A percentile compares a stretch with the other conserved stretches of the same genome.
Evolutionary conservation across 2,888 invertebrate species (phyloP).

Genomic region (Andrena flavipes): DNA sequence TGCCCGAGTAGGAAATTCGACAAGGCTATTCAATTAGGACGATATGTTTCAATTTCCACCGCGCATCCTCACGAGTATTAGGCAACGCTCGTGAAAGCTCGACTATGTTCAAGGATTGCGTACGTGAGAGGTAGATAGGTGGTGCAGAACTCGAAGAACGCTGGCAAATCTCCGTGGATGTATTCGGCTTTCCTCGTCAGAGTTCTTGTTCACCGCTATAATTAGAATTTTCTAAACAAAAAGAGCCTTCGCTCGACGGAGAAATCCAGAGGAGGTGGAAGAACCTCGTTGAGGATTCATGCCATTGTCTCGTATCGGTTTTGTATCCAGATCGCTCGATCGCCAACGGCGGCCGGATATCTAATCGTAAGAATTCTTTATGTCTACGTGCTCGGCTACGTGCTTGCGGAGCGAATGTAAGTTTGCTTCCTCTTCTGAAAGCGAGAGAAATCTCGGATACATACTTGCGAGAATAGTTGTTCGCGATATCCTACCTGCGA

Average conservation of each 20-base stretch:
- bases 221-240: too few relatives aligned
- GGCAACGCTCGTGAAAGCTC: conserved; percentile 36
- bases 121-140: conserved; percentile 23
- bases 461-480: background rate
- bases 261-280: background rate
- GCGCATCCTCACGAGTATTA: conserved; percentile 31
- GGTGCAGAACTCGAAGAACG: conserved; percentile 39
- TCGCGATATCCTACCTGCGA: background rate
- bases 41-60: conserved; percentile 15
- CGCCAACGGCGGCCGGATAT: conserved; percentile 52
- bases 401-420: conserved; percentile 42
- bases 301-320: conserved; percentile 57
- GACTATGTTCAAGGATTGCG: conserved; percentile 27
- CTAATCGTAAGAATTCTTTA: conserved; percentile 53
- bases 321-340: conserved; percentile 68
- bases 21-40: conserved; percentile 18
- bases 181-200: conserved; percentile 20
- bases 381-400: conserved; percentile 58
- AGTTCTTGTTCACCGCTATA: background rate
- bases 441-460: conserved; percentile 15
- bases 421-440: conserved; percentile 14
- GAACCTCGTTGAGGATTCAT: conserved; percentile 63
- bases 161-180: conserved; percentile 49
- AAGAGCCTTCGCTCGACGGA: conserved; percentile 36
- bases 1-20: background rate